phyloP scores from a whole-genome alignment of 1,140 invertebrate genomes.

The Wiebesia pumilae region DNA sequence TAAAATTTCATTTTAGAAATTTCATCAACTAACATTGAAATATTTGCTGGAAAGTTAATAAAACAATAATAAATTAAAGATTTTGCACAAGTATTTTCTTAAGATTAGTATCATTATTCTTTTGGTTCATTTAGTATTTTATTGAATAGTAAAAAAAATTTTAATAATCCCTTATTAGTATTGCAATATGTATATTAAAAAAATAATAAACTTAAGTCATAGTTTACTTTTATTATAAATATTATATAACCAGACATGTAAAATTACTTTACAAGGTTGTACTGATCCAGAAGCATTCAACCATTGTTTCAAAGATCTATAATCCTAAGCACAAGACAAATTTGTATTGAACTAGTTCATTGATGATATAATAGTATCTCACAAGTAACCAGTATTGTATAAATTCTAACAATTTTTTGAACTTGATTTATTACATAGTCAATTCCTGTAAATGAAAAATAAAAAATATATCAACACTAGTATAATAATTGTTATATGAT shows the following conservation, averaged over 20 bases:
- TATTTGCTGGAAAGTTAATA: too few relatives aligned
- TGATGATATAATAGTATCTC: conserved; percentile 64
- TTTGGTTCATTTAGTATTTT: too few relatives aligned
- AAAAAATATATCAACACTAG: conserved; percentile 12
- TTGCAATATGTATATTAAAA: too few relatives aligned
- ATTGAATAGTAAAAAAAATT: too few relatives aligned
- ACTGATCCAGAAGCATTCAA: conserved; percentile 27
- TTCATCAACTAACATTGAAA: too few relatives aligned
- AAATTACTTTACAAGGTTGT: conserved; percentile 52
- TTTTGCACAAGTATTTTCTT: too few relatives aligned
- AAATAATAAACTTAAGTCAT: conserved; percentile 47
- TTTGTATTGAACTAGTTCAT: conserved; percentile 54
- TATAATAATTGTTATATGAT: conserved; percentile 4
- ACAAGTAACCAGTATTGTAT: conserved; percentile 55
- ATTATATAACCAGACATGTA: conserved; percentile 70
- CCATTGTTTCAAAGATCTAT: conserved; percentile 1
- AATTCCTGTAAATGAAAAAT: conserved; percentile 68
- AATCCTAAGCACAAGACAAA: conserved; percentile 53
- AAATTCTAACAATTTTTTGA: conserved; percentile 57
- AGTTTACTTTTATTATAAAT: conserved; percentile 66
- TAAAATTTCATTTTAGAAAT: too few relatives aligned
- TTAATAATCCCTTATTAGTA: too few relatives aligned
- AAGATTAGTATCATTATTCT: too few relatives aligned
- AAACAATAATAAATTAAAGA: too few relatives aligned
- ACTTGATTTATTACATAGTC: conserved; percentile 71